These are phyloP conservation scores for Trichosurus vulpecula DNA, from an alignment of 2,797 vertebrate genomes.

Conservation along the genomic window DNA sequence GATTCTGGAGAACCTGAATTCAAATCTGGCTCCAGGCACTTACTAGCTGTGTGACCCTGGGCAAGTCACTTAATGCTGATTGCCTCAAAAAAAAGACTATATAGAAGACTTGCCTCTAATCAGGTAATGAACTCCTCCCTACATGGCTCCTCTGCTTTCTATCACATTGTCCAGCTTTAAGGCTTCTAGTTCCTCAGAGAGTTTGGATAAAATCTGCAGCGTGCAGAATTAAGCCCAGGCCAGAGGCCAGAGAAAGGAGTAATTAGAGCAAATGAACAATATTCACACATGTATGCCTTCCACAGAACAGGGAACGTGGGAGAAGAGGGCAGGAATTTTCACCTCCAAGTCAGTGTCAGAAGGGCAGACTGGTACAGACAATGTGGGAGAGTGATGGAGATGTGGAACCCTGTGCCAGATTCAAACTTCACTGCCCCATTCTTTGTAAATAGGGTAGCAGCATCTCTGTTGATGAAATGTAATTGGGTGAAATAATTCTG, in stretches of 20 bases:
- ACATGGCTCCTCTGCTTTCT: background rate
- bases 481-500: background rate
- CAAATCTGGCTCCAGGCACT: background rate
- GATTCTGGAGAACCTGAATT: background rate
- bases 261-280: background rate
- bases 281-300: background rate
- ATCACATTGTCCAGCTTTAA: background rate
- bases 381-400: background rate
- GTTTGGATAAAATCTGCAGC: background rate
- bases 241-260: background rate
- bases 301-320: background rate
- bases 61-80: background rate
- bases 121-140: background rate
- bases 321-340: background rate
- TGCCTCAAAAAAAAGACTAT: background rate
- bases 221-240: background rate
- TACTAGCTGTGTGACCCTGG: background rate
- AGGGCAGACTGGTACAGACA: background rate
- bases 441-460: background rate
- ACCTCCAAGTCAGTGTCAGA: background rate
- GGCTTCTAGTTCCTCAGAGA: background rate
- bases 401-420: background rate
- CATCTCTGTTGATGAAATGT: slow-evolving; percentile 2
- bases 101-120: background rate
- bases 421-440: slow-evolving; percentile 39